Base-by-base conservation (phyloP, 2,888 invertebrate genomes). In the Stratiomys singularior region DNA sequence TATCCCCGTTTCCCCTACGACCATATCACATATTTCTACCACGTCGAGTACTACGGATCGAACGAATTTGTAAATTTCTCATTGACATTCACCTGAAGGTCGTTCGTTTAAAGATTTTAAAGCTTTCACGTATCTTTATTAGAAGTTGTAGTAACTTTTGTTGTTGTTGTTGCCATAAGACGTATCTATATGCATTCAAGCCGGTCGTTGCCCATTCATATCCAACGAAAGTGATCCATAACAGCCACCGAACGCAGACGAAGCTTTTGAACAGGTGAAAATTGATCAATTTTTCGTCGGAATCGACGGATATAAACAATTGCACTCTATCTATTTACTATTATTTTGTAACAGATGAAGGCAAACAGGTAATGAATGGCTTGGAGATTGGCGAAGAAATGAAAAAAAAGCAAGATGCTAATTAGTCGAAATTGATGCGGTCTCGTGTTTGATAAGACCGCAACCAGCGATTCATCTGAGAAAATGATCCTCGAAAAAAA, bases 1-100 rank as follows among this genome's bases (percentile, higher is more conserved):
- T 13, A 52, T 13, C 25, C 58, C 2, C 7, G 23, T 18, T 23
- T 60, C 58, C 58, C 21, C 58, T 60, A 60, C 58, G 13, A 21
- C 4, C 23, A n/a, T 52, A 37, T 37, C 37, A 37, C 7, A 13
- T n/a, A n/a, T n/a, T n/a, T n/a, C 52, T 52, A 52, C 15, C 52
- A 18, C 4, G 52, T 52, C 52, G 4, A n/a, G 52, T 18, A 52
- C 52, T 52, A n/a, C 25, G 58, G 25, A n/a, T 18, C 52, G 58
- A 60, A 60, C 23, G 13, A n/a, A 23, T 60, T 60, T 60, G 58
- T 11, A 60, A 60, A 60, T 60, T 13, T 60, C 25, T 60, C 58
- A 60, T 25, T 60, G 58, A 23, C 58, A 60, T 60, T 60, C 58
- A 60, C 25, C 11, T 60, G 58, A 60, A 60, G 58, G 58, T 60